These are phyloP conservation scores for Catalaphyllia jardinei DNA, from an alignment of 64 coral and sea anemone species.

Conservation along the genomic window DNA sequence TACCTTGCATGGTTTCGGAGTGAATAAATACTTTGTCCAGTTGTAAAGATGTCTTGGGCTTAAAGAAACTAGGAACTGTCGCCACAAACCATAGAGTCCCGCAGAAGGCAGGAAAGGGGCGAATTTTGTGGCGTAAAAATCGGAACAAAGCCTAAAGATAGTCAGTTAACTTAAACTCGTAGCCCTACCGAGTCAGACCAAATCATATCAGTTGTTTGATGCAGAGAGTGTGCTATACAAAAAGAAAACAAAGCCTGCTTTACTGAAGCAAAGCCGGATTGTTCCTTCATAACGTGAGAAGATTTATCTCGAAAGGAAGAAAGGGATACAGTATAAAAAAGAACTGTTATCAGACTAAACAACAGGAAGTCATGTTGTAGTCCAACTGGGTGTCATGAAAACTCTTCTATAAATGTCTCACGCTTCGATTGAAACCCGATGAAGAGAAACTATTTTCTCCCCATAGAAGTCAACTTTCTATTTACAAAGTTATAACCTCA, in stretches of 20 bases:
- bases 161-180: background rate
- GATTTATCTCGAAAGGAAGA: constrained; percentile 28
- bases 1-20: no score
- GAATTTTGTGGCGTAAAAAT: background rate
- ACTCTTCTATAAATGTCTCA: background rate
- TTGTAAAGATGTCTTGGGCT: no score
- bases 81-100: no score
- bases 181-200: background rate
- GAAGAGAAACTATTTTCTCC: background rate
- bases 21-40: no score
- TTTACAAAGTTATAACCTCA: background rate
- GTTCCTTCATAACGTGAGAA: background rate
- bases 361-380: constrained; percentile 10
- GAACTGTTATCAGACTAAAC: background rate
- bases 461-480: background rate
- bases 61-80: no score
- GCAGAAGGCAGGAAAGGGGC: background rate
- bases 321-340: background rate
- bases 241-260: background rate
- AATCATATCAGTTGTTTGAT: background rate
- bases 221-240: background rate
- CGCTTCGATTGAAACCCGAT: background rate
- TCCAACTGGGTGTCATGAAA: background rate
- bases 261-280: background rate
- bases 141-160: background rate